A percentile compares a stretch with the other conserved stretches of the same genome.
phyloP scores from a whole-genome alignment of 1,140 invertebrate species.

The Atta colombica region DNA sequence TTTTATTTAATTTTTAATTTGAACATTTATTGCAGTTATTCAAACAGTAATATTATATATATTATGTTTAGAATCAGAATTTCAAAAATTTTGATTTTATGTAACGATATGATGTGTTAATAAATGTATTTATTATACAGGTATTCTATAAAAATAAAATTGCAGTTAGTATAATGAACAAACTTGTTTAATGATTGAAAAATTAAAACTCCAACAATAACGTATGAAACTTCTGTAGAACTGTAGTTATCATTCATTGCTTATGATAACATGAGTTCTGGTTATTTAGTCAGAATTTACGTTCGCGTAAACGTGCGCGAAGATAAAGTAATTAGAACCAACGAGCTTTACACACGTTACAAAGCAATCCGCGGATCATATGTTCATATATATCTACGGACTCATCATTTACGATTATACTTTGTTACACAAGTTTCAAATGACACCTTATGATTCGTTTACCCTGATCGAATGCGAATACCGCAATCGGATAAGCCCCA shows the following conservation, averaged over 20 bases:
- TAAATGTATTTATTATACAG: background rate
- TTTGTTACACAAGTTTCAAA: constrained; percentile 28
- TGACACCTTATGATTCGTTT: constrained; percentile 71
- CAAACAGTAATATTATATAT: background rate
- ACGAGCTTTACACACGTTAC: background rate
- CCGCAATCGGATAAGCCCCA: constrained; percentile 40
- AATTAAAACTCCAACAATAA: background rate
- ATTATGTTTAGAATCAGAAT: background rate
- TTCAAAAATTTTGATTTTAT: background rate
- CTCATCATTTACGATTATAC: constrained; percentile 17
- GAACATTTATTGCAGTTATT: background rate
- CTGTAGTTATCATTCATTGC: constrained; percentile 7
- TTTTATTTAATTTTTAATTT: background rate
- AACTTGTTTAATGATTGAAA: background rate
- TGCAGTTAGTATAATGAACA: background rate
- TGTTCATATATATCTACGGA: constrained; percentile 8
- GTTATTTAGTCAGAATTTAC: constrained; percentile 17
- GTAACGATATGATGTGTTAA: background rate
- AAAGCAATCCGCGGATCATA: background rate
- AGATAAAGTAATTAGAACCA: constrained; percentile 25
- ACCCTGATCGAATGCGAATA: constrained; percentile 48
- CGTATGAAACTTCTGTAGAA: constrained; percentile 13
- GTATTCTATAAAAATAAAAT: background rate
- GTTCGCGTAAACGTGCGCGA: background rate
- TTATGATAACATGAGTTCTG: background rate